Evolutionary conservation across 2,888 invertebrate species (phyloP), one percentile per base, ranked within the genome.

Genomic region (Acanthosepion pharaonis): DNA sequence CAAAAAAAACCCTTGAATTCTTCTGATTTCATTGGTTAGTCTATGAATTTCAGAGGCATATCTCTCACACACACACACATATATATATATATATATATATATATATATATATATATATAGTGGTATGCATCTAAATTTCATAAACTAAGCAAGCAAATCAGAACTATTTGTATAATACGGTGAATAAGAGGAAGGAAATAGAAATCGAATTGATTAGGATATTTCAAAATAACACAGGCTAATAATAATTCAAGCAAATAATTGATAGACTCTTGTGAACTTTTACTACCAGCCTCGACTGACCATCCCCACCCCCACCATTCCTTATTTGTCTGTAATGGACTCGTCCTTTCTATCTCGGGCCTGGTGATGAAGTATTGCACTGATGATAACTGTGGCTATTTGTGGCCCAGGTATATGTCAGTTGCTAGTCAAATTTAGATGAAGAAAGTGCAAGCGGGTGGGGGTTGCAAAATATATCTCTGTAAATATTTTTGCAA

Each of bases 241-340:
- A 78, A 78, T 78, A 78, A 78, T 78, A 78, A 78, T 78, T 78
- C 78, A 78, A 78, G 78, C 78, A 78, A 78, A 78, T 78, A 78
- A 78, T 78, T 78, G 78, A 78, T 78, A 78, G 78, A 78, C 78
- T 78, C n/a, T 78, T 78, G 78, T 78, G 78, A 78, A 78, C 78
- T 78, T 78, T 78, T 78, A 78, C 78, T 15, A 78, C 78, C 78
- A 78, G n/a, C 78, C 78, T 78, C 78, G 15, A 78, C 78, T 78
- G 78, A 78, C 78, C 78, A 15, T 33, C 78, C 78, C 78, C 78
- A 8, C n/a, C 42, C 42, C 42, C n/a, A 78, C n/a, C 78, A n/a
- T 78, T 78, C 33, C n/a, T 59, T 59, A 59, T 59, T 78, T 33
- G 78, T 78, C 78, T 78, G n/a, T 78, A 78, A 78, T 78, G 78